A percentile compares a stretch with the other conserved stretches of the same genome.
Conservation (phyloP, 2,797 vertebrate genomes). For the Thaleichthys pacificus region DNA sequence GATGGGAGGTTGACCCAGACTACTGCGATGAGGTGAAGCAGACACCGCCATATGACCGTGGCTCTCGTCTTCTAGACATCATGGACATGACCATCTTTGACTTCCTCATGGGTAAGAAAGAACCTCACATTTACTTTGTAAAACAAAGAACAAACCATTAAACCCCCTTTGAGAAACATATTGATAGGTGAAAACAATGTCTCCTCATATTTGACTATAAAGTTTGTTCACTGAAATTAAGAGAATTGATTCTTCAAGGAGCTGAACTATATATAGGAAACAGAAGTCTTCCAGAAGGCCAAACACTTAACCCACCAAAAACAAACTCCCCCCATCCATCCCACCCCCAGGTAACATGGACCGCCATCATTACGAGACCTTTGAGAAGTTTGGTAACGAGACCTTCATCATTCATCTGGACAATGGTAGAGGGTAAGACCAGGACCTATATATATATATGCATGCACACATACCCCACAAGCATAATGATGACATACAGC, state of each 20-base stretch:
- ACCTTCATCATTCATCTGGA: slow-evolving; percentile 98
- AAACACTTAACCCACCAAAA: no score
- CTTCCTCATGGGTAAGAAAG: slow-evolving; percentile 92
- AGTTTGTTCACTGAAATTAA: background rate
- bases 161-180: background rate
- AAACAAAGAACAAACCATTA: no score
- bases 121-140: no score
- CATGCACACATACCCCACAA: background rate
- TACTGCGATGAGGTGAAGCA: slow-evolving; percentile 97
- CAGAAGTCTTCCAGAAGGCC: no score
- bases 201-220: background rate
- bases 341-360: slow-evolving; percentile 91
- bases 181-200: background rate
- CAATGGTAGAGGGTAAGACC: slow-evolving; percentile 92
- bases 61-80: slow-evolving; percentile 89
- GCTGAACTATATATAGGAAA: no score
- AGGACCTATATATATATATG: background rate
- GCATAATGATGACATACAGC: no score
- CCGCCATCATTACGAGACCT: slow-evolving; percentile 97
- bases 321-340: no score
- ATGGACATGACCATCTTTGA: slow-evolving; percentile 99
- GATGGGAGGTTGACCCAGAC: slow-evolving; percentile 95
- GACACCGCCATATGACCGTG: slow-evolving; percentile 91
- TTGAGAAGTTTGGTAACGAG: slow-evolving; percentile 98
- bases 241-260: no score